Percentiles rank a stretch among this genome's conserved stretches.
Evolutionary conservation across 2,888 invertebrate genomes (phyloP).

Genomic region (Heliconius ethilla): DNA sequence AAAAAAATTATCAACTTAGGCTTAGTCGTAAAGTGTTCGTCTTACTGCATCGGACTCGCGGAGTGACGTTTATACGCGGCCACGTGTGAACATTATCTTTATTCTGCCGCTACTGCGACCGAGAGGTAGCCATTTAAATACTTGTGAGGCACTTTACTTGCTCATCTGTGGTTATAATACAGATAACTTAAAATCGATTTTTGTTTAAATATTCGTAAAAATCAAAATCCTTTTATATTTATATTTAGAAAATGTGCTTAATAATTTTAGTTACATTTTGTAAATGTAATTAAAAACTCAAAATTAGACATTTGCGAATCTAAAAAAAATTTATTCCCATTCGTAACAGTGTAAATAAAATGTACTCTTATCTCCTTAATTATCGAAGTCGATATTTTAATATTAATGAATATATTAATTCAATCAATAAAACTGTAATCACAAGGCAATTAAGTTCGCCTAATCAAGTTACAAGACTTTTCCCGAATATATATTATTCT

Average conservation of each 20-base stretch:
- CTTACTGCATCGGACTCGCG: slow-evolving; percentile 66
- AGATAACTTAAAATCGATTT: slow-evolving; percentile 38
- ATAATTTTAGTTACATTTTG: neutral
- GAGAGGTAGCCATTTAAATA: slow-evolving; percentile 60
- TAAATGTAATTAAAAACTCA: neutral
- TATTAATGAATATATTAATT: slow-evolving; percentile 10
- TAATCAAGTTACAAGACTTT: slow-evolving; percentile 18
- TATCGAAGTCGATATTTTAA: neutral
- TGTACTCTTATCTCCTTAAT: slow-evolving; percentile 10
- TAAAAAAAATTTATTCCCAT: neutral
- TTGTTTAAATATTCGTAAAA: slow-evolving; percentile 4
- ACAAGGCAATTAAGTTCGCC: slow-evolving; percentile 20
- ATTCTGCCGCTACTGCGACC: slow-evolving; percentile 74
- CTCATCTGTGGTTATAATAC: slow-evolving; percentile 42
- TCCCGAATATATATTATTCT: slow-evolving; percentile 25
- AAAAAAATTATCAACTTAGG: slow-evolving; percentile 44
- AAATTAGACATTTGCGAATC: neutral
- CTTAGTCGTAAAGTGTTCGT: slow-evolving; percentile 65
- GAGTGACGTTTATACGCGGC: slow-evolving; percentile 73
- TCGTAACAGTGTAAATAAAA: slow-evolving; percentile 1
- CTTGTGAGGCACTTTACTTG: slow-evolving; percentile 12
- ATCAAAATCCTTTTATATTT: neutral
- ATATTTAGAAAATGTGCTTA: neutral
- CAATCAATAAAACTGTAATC: slow-evolving; percentile 19
- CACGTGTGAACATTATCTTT: slow-evolving; percentile 82